phyloP scores from a whole-genome alignment of 1,140 invertebrate species.

The Pogonognathellus flavescens region DNA sequence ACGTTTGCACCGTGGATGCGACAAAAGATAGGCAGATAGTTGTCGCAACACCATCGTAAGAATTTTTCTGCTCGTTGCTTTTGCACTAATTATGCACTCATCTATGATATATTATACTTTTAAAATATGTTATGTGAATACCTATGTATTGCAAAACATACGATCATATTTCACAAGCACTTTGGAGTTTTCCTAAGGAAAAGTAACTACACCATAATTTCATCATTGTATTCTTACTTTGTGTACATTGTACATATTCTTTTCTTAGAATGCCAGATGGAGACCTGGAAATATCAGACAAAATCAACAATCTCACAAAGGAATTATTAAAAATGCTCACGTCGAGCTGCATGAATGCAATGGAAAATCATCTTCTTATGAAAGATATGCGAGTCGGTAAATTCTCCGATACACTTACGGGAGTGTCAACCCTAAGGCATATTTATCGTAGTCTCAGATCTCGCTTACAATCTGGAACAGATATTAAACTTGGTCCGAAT shows the following conservation, averaged over 20 bases:
- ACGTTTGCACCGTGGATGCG: constrained; percentile 54
- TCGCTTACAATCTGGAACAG: constrained; percentile 49
- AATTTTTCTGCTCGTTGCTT: background rate
- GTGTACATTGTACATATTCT: background rate
- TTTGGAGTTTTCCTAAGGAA: no score
- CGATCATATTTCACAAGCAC: no score
- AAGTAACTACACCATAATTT: no score
- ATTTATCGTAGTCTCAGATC: constrained; percentile 58
- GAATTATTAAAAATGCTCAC: constrained; percentile 60
- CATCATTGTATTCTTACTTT: background rate
- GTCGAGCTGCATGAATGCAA: constrained; percentile 55
- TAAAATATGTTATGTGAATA: no score
- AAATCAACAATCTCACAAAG: constrained; percentile 53
- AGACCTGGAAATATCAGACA: constrained; percentile 58
- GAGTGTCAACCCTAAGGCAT: constrained; percentile 52
- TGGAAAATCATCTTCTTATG: constrained; percentile 63
- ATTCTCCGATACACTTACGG: constrained; percentile 55
- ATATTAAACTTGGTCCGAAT: constrained; percentile 43
- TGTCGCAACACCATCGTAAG: constrained; percentile 62
- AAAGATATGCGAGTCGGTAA: constrained; percentile 62
- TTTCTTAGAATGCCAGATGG: constrained; percentile 60
- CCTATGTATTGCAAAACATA: no score
- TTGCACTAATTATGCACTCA: no score
- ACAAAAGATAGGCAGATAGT: constrained; percentile 53
- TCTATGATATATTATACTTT: no score